A percentile compares a stretch with the other conserved stretches of the same genome.
These are phyloP conservation scores for Zalophus californianus DNA, from an alignment of 2,797 vertebrate genomes.

Conservation along the genomic window DNA sequence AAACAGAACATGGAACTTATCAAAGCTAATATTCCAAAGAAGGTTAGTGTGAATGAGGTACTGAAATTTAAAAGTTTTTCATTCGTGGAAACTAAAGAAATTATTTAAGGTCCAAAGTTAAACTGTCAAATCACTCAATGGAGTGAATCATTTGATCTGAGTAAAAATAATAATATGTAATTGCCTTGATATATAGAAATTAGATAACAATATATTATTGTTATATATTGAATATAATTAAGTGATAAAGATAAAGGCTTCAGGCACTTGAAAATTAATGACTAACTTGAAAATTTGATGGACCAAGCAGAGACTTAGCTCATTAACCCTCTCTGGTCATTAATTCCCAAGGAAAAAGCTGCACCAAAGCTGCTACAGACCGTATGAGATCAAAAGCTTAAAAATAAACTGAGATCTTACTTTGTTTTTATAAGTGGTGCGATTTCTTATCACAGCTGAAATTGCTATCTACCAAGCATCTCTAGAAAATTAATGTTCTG, in stretches of 20 bases:
- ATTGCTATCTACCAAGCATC: slow-evolving; percentile 57
- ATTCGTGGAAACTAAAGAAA: slow-evolving; percentile 18
- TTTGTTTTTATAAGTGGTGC: slow-evolving; percentile 74
- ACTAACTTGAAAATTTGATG: slow-evolving; percentile 74
- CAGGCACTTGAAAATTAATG: slow-evolving; percentile 75
- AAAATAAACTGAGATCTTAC: slow-evolving; percentile 72
- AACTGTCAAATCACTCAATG: slow-evolving; percentile 64
- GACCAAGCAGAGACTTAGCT: slow-evolving; percentile 67
- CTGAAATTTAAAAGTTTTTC: slow-evolving; percentile 50
- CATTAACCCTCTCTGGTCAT: slow-evolving; percentile 73
- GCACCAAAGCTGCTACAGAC: not conserved
- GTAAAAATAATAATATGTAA: slow-evolving; percentile 68
- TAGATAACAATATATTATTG: slow-evolving; percentile 67
- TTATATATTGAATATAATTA: slow-evolving; percentile 74
- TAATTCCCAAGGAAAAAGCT: slow-evolving; percentile 71
- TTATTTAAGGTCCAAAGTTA: slow-evolving; percentile 52
- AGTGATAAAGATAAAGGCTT: slow-evolving; percentile 72
- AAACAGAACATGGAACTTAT: not conserved
- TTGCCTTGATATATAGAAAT: slow-evolving; percentile 67
- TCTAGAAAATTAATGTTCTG: slow-evolving; percentile 76
- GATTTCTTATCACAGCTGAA: slow-evolving; percentile 65
- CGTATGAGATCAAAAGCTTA: slow-evolving; percentile 70
- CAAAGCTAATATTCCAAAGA: slow-evolving; percentile 38
- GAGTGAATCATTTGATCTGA: slow-evolving; percentile 45
- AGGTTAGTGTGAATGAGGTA: not conserved